These are phyloP conservation scores for Hippocampus abdominalis DNA, from an alignment of 2,113 vertebrate genomes.

Conservation along the genomic window DNA sequence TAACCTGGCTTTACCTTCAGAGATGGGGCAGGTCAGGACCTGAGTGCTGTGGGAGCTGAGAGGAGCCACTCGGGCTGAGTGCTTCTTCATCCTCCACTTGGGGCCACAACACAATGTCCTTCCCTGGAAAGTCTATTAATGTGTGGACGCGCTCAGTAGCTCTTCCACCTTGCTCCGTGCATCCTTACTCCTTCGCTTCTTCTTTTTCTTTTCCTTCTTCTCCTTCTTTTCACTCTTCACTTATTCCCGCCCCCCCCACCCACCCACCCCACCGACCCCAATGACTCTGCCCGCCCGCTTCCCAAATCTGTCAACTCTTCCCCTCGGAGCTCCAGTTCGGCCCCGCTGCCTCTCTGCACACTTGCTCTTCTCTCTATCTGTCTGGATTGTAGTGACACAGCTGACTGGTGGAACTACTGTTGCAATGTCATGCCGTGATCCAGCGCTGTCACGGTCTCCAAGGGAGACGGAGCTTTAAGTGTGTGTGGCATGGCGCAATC, in stretches of 20 bases:
- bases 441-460: slow-evolving; percentile 65
- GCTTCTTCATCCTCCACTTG: slow-evolving; percentile 82
- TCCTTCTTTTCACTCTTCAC: slow-evolving; percentile 34
- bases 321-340: slow-evolving; percentile 37
- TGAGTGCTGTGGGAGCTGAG: slow-evolving; percentile 76
- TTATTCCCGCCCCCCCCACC: slow-evolving; percentile 7
- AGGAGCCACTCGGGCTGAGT: slow-evolving; percentile 79
- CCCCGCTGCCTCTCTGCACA: slow-evolving; percentile 15
- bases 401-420: slow-evolving; percentile 53
- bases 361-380: slow-evolving; percentile 23
- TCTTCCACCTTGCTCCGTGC: slow-evolving; percentile 50
- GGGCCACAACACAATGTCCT: slow-evolving; percentile 52
- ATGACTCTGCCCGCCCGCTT: slow-evolving; percentile 7
- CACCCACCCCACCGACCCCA: not conserved
- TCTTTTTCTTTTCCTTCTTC: slow-evolving; percentile 47
- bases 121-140: slow-evolving; percentile 38
- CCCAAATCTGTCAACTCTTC: slow-evolving; percentile 37
- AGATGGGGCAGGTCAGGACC: slow-evolving; percentile 73
- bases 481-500: slow-evolving; percentile 70
- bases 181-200: slow-evolving; percentile 56
- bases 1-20: slow-evolving; percentile 70
- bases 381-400: slow-evolving; percentile 48
- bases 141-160: slow-evolving; percentile 55
- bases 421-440: slow-evolving; percentile 64
- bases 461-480: slow-evolving; percentile 76